A percentile compares a stretch with the other conserved stretches of the same genome.
Conservation (phyloP, 2,888 invertebrate genomes). For the Melolontha melolontha region DNA sequence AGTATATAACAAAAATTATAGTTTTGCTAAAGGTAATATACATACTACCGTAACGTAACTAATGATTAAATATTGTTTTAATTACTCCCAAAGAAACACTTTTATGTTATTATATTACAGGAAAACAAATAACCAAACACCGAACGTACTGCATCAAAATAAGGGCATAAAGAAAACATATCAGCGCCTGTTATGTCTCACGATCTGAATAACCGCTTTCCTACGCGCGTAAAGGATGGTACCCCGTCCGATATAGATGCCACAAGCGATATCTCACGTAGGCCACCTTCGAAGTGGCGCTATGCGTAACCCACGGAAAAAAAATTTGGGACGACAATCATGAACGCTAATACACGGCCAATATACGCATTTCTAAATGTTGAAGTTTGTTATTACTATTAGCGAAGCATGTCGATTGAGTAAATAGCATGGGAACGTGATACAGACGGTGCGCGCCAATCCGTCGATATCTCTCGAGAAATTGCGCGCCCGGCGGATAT, state of each 20-base stretch:
- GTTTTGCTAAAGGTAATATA: too few relatives aligned
- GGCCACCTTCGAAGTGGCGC: slow-evolving; percentile 15
- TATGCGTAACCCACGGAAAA: not conserved
- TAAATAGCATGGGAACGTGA: not conserved
- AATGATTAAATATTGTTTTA: too few relatives aligned
- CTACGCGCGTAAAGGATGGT: not conserved
- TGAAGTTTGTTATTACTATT: not conserved
- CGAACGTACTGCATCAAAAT: slow-evolving; percentile 15
- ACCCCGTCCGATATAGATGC: not conserved
- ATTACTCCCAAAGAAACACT: too few relatives aligned
- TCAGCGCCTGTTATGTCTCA: too few relatives aligned
- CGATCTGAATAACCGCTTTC: slow-evolving; percentile 9
- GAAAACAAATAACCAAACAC: too few relatives aligned
- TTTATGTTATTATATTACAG: too few relatives aligned
- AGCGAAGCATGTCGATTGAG: not conserved
- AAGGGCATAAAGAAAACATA: slow-evolving; percentile 1
- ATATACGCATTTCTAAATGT: not conserved
- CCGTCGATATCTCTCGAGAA: not conserved
- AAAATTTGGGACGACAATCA: slow-evolving; percentile 7
- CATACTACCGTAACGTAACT: too few relatives aligned
- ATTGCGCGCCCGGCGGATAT: not conserved
- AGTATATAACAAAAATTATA: too few relatives aligned
- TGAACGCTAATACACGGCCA: not conserved
- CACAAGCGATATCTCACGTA: slow-evolving; percentile 24
- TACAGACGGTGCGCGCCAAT: not conserved